Evolutionary conservation across 2,797 vertebrate species (phyloP).

Genomic region (Mus caroli): DNA sequence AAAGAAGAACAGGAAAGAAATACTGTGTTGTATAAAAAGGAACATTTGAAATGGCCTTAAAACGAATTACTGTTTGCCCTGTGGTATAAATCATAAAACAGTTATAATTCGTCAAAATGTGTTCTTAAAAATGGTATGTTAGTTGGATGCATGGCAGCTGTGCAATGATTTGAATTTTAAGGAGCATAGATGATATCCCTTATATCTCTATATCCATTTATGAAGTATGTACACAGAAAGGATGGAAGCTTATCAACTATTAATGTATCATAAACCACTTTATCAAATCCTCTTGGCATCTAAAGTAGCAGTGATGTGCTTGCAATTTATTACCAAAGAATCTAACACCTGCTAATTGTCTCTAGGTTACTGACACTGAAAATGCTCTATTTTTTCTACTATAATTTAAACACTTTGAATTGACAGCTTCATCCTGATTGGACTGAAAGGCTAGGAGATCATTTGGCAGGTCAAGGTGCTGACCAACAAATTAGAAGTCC

Average conservation of each 20-base stretch:
- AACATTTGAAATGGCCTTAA: not conserved
- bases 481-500: not conserved
- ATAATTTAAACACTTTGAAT: not conserved
- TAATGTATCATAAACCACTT: not conserved
- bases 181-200: not conserved
- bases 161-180: not conserved
- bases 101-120: not conserved
- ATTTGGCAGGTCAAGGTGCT: not conserved
- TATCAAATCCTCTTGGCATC: not conserved
- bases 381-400: not conserved
- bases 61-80: not conserved
- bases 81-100: not conserved
- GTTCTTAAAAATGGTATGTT: not conserved
- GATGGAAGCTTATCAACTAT: not conserved
- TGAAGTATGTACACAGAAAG: not conserved
- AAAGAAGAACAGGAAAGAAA: not conserved
- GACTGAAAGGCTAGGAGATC: not conserved
- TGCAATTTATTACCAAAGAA: not conserved
- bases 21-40: not conserved
- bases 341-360: not conserved
- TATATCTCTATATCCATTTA: not conserved
- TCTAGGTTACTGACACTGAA: not conserved
- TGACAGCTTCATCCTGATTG: not conserved
- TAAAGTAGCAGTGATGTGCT: not conserved
- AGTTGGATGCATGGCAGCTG: not conserved